A percentile compares a stretch with the other conserved stretches of the same genome.
These are phyloP conservation scores for Ephialtes manifestator DNA, from an alignment of 2,888 invertebrate species.

Conservation along the genomic window DNA sequence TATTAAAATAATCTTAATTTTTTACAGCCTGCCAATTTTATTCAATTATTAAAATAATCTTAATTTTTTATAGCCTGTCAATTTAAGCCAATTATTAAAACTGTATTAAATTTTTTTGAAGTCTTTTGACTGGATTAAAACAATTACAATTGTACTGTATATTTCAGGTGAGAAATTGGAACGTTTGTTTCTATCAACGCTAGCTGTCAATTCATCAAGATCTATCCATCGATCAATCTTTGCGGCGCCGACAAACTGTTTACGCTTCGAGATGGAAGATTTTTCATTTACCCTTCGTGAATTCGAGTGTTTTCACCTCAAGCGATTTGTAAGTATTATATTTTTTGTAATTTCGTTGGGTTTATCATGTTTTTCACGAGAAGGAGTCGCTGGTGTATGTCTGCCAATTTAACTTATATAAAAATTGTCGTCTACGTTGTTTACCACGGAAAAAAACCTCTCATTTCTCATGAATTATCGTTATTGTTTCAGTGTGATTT, in stretches of 20 bases:
- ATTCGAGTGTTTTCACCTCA: conserved; percentile 1
- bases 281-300: not conserved
- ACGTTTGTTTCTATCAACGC: conserved; percentile 7
- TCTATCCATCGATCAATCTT: conserved; percentile 17
- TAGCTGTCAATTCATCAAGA: not conserved
- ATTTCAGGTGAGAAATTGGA: not conserved
- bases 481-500: conserved; percentile 2
- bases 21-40: too few relatives aligned
- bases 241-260: conserved; percentile 40
- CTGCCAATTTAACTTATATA: conserved; percentile 18
- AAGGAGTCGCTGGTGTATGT: not conserved
- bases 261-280: conserved; percentile 32
- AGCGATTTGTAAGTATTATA: not conserved
- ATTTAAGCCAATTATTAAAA: not conserved
- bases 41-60: too few relatives aligned
- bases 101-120: not conserved
- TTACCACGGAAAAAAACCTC: not conserved
- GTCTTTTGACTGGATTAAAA: too few relatives aligned
- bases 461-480: conserved; percentile 16
- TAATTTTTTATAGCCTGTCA: not conserved
- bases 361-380: conserved; percentile 26
- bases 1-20: too few relatives aligned
- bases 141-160: too few relatives aligned
- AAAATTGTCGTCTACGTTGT: not conserved
- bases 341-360: conserved; percentile 3